phyloP scores from a whole-genome alignment of 2,113 vertebrate species.

The Pampusana beccarii region DNA sequence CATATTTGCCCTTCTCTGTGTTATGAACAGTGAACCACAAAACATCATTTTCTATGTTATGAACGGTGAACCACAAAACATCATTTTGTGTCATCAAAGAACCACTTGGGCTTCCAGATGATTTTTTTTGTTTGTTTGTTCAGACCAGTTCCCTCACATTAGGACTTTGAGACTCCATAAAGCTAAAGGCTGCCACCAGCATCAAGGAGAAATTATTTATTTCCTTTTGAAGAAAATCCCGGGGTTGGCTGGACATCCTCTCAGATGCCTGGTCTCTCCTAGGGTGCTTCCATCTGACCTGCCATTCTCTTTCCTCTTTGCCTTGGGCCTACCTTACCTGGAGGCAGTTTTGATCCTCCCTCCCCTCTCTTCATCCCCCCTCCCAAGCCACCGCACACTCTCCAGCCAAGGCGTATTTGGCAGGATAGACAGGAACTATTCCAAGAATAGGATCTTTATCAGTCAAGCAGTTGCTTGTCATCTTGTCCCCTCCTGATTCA shows the following conservation, averaged over 20 bases:
- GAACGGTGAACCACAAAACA: background rate
- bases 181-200: background rate
- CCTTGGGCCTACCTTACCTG: conserved; percentile 27
- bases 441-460: conserved; percentile 52
- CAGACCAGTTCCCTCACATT: background rate
- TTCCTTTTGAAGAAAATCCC: background rate
- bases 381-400: background rate
- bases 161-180: background rate
- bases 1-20: background rate
- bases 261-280: background rate
- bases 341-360: conserved; percentile 8
- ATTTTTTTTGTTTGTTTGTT: background rate
- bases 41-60: background rate
- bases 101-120: background rate
- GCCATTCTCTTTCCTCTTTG: background rate
- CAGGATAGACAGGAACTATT: conserved; percentile 52
- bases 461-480: conserved; percentile 44
- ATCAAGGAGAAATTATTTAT: conserved; percentile 2
- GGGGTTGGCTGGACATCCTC: background rate
- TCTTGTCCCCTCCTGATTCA: conserved; percentile 51
- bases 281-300: conserved; percentile 24
- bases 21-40: background rate
- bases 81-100: background rate
- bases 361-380: background rate
- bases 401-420: conserved; percentile 56